Evolutionary conservation across 2,888 invertebrate species (phyloP).

Genomic region (Ichneumoninae sp.): DNA sequence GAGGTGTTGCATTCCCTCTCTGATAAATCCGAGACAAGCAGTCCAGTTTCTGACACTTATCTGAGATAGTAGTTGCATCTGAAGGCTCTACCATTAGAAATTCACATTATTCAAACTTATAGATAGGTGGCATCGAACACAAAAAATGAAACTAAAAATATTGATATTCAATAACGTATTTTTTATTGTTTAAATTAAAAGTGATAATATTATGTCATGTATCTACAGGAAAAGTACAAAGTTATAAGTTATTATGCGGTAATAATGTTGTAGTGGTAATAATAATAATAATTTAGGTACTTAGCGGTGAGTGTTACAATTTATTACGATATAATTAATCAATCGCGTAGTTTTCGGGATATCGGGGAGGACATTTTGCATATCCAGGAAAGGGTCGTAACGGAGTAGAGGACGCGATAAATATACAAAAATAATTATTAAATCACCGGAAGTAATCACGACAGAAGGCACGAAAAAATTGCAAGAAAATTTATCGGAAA

Average conservation of each 20-base stretch:
- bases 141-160: not conserved
- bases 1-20: not conserved
- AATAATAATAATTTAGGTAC: slow-evolving; percentile 66
- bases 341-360: slow-evolving; percentile 33
- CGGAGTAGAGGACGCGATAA: slow-evolving; percentile 30
- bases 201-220: slow-evolving; percentile 79
- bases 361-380: slow-evolving; percentile 22
- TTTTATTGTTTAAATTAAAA: slow-evolving; percentile 82
- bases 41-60: not conserved
- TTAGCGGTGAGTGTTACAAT: slow-evolving; percentile 61
- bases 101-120: not conserved
- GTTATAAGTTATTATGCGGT: slow-evolving; percentile 79
- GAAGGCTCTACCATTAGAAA: not conserved
- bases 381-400: slow-evolving; percentile 26
- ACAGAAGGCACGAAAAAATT: slow-evolving; percentile 82
- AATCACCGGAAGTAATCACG: slow-evolving; percentile 81
- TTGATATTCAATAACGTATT: slow-evolving; percentile 77
- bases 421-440: slow-evolving; percentile 70
- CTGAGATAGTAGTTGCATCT: no score
- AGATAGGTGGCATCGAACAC: not conserved
- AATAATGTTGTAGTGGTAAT: slow-evolving; percentile 70
- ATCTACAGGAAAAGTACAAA: slow-evolving; percentile 84
- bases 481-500: slow-evolving; percentile 74
- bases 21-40: not conserved
- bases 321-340: slow-evolving; percentile 67